A percentile compares a stretch with the other conserved stretches of the same genome.
phyloP scores from a whole-genome alignment of 2,888 invertebrate genomes.

The Agrochola litura region DNA sequence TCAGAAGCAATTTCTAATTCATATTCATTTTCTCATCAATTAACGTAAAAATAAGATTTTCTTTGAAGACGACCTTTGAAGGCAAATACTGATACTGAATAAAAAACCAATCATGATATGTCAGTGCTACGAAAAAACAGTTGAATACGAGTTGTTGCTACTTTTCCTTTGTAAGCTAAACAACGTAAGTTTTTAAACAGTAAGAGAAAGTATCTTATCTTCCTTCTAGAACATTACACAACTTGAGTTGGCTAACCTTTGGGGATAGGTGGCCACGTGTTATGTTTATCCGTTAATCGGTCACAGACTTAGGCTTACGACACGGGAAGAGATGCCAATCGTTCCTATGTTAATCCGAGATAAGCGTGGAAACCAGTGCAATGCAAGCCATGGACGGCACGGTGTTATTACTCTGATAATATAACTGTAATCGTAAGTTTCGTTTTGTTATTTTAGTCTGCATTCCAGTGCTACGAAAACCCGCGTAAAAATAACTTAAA shows the following conservation, averaged over 20 bases:
- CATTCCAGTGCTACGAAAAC: neutral
- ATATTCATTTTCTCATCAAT: neutral
- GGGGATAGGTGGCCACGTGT: slow-evolving; percentile 17
- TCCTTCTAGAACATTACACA: slow-evolving; percentile 24
- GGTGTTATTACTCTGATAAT: neutral
- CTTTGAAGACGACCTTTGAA: neutral
- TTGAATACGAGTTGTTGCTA: neutral
- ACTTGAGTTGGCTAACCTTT: neutral
- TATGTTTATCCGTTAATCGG: slow-evolving; percentile 27
- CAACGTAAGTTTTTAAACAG: neutral
- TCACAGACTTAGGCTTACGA: slow-evolving; percentile 19
- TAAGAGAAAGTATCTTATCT: slow-evolving; percentile 14
- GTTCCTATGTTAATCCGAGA: slow-evolving; percentile 21
- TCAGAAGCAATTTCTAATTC: neutral
- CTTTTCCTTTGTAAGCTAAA: neutral
- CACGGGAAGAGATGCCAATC: slow-evolving; percentile 23
- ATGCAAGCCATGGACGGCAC: neutral
- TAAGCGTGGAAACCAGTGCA: slow-evolving; percentile 5
- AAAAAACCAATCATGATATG: neutral
- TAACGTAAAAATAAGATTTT: neutral
- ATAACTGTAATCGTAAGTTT: neutral
- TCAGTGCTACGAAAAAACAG: neutral
- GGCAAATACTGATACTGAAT: too few relatives aligned
- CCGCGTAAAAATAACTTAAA: neutral
- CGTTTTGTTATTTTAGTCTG: neutral